Percentiles rank a stretch among this genome's conserved stretches.
Conservation (phyloP, 2,797 vertebrate species). For the Phoebastria nigripes region DNA sequence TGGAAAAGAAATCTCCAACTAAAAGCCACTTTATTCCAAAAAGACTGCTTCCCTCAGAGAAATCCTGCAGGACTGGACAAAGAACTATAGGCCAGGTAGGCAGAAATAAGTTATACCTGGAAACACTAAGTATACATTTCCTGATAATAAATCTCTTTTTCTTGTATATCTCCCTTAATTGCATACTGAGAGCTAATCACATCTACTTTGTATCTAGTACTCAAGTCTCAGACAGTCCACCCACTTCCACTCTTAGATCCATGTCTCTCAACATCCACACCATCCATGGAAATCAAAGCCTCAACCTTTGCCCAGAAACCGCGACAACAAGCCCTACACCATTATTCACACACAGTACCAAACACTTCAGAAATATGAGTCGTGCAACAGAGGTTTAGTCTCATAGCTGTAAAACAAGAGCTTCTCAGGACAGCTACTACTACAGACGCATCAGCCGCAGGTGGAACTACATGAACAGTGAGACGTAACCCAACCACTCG, state of each 20-base stretch:
- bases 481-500: neutral
- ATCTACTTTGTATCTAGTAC: neutral
- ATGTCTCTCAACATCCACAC: neutral
- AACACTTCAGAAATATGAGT: fast-evolving
- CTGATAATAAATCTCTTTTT: neutral
- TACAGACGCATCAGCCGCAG: neutral
- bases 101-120: neutral
- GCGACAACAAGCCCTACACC: neutral
- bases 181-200: neutral
- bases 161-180: neutral
- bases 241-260: neutral
- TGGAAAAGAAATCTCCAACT: neutral
- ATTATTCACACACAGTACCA: fast-evolving
- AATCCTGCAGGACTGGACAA: neutral
- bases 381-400: neutral
- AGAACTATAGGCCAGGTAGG: neutral
- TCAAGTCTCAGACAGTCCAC: neutral
- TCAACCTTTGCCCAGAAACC: neutral
- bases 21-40: neutral
- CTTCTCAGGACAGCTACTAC: neutral
- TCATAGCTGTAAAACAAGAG: neutral
- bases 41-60: neutral
- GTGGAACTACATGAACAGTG: neutral
- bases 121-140: neutral
- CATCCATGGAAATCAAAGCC: neutral